Evolutionary conservation across 2,797 vertebrate genomes (phyloP).

Genomic region (Smutsia gigantea): DNA sequence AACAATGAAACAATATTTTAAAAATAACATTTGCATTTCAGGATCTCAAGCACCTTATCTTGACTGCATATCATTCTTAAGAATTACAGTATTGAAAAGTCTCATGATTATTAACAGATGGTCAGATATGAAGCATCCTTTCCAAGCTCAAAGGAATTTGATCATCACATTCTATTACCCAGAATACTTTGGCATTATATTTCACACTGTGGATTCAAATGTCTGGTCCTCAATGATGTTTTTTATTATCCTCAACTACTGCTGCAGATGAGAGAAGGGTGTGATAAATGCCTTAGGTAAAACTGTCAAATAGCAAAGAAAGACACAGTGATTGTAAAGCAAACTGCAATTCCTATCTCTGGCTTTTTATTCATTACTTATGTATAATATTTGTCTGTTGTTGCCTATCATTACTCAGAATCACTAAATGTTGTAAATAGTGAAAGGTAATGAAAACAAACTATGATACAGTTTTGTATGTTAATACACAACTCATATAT

Average conservation of each 20-base stretch:
- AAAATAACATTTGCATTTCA: background rate
- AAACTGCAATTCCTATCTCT: constrained; percentile 42
- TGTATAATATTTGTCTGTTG: background rate
- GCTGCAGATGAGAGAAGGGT: background rate
- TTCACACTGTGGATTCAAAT: constrained; percentile 56
- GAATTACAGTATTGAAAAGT: background rate
- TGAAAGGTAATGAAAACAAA: background rate
- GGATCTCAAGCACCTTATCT: background rate
- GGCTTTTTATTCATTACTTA: constrained; percentile 10
- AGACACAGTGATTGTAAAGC: constrained; percentile 8
- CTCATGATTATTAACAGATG: background rate
- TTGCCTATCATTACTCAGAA: background rate
- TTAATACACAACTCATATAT: background rate
- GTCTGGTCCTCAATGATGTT: background rate
- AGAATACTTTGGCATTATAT: constrained; percentile 33
- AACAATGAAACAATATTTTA: background rate
- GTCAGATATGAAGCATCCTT: background rate
- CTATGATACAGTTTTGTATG: background rate
- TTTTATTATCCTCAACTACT: constrained; percentile 46
- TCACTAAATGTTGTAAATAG: background rate
- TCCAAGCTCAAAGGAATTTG: background rate
- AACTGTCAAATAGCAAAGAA: background rate
- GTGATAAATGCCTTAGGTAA: constrained; percentile 57
- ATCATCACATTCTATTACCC: constrained; percentile 64
- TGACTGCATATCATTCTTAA: background rate